Evolutionary conservation across 1,140 invertebrate species (phyloP).

Genomic region (Papilio helenus): DNA sequence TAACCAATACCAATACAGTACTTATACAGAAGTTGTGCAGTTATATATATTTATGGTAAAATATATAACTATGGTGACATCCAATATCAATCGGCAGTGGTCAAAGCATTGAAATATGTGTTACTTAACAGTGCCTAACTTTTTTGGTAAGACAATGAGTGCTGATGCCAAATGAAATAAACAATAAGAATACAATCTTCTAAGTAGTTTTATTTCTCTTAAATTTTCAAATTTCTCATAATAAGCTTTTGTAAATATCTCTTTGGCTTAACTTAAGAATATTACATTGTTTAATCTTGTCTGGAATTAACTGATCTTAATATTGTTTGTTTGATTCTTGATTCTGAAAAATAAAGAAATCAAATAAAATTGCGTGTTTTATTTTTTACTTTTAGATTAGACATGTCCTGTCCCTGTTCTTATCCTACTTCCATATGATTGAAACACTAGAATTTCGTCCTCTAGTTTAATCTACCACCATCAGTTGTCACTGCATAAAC

Average conservation of each 20-base stretch:
- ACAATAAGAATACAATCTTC: slow-evolving; percentile 12
- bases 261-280: slow-evolving; percentile 25
- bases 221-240: slow-evolving; percentile 26
- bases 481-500: too few species aligned
- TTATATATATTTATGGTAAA: too few species aligned
- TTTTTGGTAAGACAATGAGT: not conserved
- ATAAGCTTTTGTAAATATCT: not conserved
- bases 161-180: slow-evolving; percentile 19
- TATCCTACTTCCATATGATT: too few species aligned
- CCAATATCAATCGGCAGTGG: too few species aligned
- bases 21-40: too few species aligned
- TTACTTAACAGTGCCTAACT: too few species aligned
- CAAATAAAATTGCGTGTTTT: not conserved
- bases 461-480: too few species aligned
- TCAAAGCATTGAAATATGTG: too few species aligned
- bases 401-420: too few species aligned
- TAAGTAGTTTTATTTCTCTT: slow-evolving; percentile 39
- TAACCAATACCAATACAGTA: too few species aligned
- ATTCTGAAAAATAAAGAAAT: slow-evolving; percentile 64
- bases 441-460: too few species aligned
- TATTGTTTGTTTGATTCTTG: slow-evolving; percentile 72
- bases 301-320: slow-evolving; percentile 61
- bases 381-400: not conserved
- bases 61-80: too few species aligned
- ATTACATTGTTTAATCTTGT: slow-evolving; percentile 51